Base-by-base conservation (phyloP, 2,797 vertebrate species). In the Enteromius anoplus region DNA sequence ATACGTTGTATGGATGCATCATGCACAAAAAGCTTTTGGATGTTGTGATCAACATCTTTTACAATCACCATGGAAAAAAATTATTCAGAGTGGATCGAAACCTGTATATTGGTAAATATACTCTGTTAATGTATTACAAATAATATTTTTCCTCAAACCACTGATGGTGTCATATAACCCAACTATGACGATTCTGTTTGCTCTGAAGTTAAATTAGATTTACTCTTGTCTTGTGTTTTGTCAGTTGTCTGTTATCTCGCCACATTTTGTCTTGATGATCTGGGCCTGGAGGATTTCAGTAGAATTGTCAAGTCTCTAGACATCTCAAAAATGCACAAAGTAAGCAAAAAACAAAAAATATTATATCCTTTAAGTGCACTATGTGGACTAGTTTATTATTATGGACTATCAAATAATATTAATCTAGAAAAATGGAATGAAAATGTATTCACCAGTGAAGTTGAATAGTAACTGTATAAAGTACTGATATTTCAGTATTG, bases 161-260 rank as follows among this genome's bases (percentile, higher is more conserved):
- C 58, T 71, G 14, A n/a, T 23, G 5, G 8, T 9, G n/a, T 29
- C 19, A n/a, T 21, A 37, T 66, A 32, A 26, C 1, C 21, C 73
- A 76, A 12, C 32, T 17, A 21, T 4, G 5, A 12, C 64, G 8
- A 40, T 77, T 62, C 5, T 12, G 19, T 32, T 42, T 62, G 12
- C 9, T n/a, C 3, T 45, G 1, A 79, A 12, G 23, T 60, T 60
- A 26, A 60, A 26, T 62, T 29, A 15, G 12, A 64, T 32, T 32
- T 10, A 32, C 4, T 47, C 45, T 37, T 47, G 29, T 19, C 10
- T 51, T 75, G 17, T 69, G 6, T 68, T 34, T 77, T 8, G 12
- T 34, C 81, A 98, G 97, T 97, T 89, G 91, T 97, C 88, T 96
- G 96, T 89, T 99, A 97, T 87, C 91, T 99, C 85, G 91, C 94